Base-by-base conservation (phyloP, 1,140 invertebrate species). In the Achroia grisella region DNA sequence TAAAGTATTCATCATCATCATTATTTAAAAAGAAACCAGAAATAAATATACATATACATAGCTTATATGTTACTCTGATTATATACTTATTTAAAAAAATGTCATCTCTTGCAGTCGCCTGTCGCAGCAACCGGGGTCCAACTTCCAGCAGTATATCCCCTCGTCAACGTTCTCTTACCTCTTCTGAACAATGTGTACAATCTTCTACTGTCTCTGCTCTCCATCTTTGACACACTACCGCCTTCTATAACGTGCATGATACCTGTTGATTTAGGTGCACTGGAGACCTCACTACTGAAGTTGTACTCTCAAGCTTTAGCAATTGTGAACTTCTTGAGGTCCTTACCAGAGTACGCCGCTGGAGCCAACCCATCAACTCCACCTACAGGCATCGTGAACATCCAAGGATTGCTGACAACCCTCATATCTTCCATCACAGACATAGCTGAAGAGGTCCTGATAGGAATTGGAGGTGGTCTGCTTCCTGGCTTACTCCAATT, bases 181-280 rank as follows among this genome's bases (percentile, higher is more conserved):
- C 67, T 83, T 2, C 55, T 83, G 1, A 83, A 83, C 58, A 83
- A 83, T 59, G 79, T 83, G 0, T 83, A 83, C 53, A 83, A 83
- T 44, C 71, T 83, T 8, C 61, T 83, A 0, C 56, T 83, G 0
- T 81, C 79, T 4, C 64, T 83, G 0, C 66, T 83, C 0, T 83
- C 79, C 5, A 81, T 83, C 39, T 83, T 83, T 54, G 79, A 83
- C 45, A 76, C 77, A 0, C 58, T 83, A 0, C 79, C 79, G 0
- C 57, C 79, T 0, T 57, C 69, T 1, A 60, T 84, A 4, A 75
- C 70, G 47, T 66, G 62, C 31, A 47, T 78, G 12, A 81, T 84
- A 12, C 80, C 80, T 2, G 72, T 84, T 1, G 77, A 84, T 37
- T 43, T 84, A 5, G 67, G 72, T 4, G 80, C 80, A 4, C 48